A percentile compares a stretch with the other conserved stretches of the same genome.
Evolutionary conservation across 1,140 invertebrate genomes (phyloP).

Genomic region (Andricus grossulariae): DNA sequence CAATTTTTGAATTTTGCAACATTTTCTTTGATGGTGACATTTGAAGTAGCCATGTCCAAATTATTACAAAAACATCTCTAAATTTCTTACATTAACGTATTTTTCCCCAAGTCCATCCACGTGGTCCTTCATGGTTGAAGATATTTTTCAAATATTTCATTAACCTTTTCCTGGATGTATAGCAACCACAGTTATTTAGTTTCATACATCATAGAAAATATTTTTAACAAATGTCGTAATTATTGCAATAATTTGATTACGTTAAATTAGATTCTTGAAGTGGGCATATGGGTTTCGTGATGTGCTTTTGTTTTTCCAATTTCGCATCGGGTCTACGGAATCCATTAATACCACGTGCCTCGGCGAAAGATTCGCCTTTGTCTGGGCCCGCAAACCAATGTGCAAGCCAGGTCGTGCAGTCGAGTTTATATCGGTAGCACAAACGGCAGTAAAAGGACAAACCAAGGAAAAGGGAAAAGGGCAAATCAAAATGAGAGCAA

Average conservation of each 20-base stretch:
- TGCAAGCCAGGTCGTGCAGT: constrained; percentile 43
- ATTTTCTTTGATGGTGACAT: no score
- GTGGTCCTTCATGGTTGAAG: no score
- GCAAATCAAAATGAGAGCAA: constrained; percentile 40
- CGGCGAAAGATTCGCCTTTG: constrained; percentile 53
- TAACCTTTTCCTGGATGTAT: no score
- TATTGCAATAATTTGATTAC: not conserved
- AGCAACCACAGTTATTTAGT: no score
- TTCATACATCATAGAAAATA: not conserved
- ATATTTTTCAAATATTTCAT: no score
- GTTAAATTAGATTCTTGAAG: not conserved
- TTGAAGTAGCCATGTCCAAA: no score
- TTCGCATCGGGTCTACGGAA: constrained; percentile 42
- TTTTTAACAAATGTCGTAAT: not conserved
- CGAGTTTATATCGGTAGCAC: constrained; percentile 51
- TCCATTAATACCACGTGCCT: constrained; percentile 55
- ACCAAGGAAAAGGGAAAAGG: constrained; percentile 50
- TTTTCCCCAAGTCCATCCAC: no score
- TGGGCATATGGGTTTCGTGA: not conserved
- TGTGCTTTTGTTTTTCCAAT: constrained; percentile 43
- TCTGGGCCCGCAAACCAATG: constrained; percentile 43
- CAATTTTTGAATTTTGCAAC: no score
- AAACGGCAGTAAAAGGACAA: constrained; percentile 42
- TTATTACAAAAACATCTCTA: no score
- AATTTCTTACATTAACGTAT: no score